Base-by-base conservation (phyloP, 2,113 vertebrate genomes). In the Python bivittatus region DNA sequence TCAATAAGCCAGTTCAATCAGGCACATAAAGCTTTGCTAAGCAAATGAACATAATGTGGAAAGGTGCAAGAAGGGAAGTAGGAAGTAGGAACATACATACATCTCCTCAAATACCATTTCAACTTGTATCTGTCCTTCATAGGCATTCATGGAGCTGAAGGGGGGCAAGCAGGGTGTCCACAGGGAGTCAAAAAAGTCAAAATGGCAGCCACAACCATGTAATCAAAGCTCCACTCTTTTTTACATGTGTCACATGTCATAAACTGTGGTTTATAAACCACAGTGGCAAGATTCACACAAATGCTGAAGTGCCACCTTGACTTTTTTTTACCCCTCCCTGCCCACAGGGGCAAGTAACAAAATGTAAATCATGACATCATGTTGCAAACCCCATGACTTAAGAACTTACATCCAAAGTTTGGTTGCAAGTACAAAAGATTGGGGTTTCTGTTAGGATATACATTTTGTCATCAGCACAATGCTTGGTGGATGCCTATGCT, bases 1-100 rank as follows among this genome's bases (percentile, higher is more conserved):
- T 72, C 79, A 90, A 90, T 86, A 52, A 57, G 83, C 86, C 56
- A 87, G 84, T 86, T 90, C 68, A 92, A 58, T 90, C 52, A 90
- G 84, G 38, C 53, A 93, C 11, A 90, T 29, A 42, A 56, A 57
- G 22, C 53, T 83, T 52, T 90, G 91, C 61, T 58, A 44, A 54
- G 22, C 54, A 83, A 93, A 87, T 38, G 64, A 93, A 48, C 64
- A 52, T 60, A 87, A 91, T 87, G 42, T 88, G 54, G 53, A 88
- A 48, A 88, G 64, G 10, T 52, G 27, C n/a, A 61, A 68, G n/a
- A 90, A 84, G 92, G 72, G 52, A 6, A 25, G 17, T 48, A 86
- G 27, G 12, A 90, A 52, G 57, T 58, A 20, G 57, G n/a, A n/a
- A n/a, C n/a, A n/a, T n/a, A n/a, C 48, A 48, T 6, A 48, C 48